phyloP scores from a whole-genome alignment of 92 coral and sea anemone species.

The Metridium senile region DNA sequence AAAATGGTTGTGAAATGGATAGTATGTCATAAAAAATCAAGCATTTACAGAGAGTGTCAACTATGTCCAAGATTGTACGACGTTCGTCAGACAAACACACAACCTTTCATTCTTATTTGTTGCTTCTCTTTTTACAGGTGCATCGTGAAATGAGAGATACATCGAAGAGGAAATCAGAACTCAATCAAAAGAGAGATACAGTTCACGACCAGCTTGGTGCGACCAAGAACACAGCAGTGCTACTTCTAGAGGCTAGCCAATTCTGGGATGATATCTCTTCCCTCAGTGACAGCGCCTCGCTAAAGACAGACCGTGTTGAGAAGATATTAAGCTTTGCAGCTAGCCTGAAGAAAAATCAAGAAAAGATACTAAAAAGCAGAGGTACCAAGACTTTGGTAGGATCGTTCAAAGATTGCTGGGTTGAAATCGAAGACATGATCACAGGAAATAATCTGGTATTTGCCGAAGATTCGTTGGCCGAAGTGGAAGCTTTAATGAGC shows the following conservation, averaged over 20 bases:
- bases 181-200: constrained; percentile 21
- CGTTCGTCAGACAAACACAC: no score
- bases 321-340: constrained; percentile 36
- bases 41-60: no score
- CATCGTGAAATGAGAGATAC: neutral
- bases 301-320: constrained; percentile 37
- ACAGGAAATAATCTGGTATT: constrained; percentile 9
- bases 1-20: no score
- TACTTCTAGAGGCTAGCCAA: constrained; percentile 33
- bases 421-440: constrained; percentile 45
- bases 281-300: constrained; percentile 34
- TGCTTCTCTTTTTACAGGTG: neutral
- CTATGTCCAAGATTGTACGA: no score
- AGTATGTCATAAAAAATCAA: no score
- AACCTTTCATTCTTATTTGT: neutral
- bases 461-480: neutral
- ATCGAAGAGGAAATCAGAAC: neutral
- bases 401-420: constrained; percentile 49
- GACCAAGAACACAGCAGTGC: constrained; percentile 16
- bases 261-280: constrained; percentile 41
- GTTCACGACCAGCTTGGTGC: constrained; percentile 37
- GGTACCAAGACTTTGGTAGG: constrained; percentile 23
- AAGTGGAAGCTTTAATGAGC: neutral
- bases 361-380: constrained; percentile 28
- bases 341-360: constrained; percentile 14